Base-by-base conservation (phyloP, 2,113 vertebrate species). In the Sinocyclocheilus rhinocerous region DNA sequence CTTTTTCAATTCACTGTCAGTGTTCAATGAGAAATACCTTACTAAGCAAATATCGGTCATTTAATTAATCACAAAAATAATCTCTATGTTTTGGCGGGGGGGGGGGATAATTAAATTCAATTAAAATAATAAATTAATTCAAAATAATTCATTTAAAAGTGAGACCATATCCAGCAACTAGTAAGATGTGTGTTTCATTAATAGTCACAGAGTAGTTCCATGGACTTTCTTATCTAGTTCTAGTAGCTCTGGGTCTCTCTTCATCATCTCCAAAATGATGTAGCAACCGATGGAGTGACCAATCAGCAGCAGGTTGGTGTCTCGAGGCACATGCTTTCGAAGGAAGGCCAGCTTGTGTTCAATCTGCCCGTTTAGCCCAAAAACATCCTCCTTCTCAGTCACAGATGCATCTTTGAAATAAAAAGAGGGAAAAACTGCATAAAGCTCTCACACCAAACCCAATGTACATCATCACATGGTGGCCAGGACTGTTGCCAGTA, bases 211-310 rank as follows among this genome's bases (percentile, higher is more conserved):
- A 24, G 13, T 42, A 63, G 18, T 42, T 80, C 8, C 42, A 61
- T 42, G 10, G 20, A 24, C 75, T 20, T 78, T 52, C 24, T 36
- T 4, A 22, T 20, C 50, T 26, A 81, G 11, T 45, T 16, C n/a
- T n/a, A n/a, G n/a, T 59, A 97, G 95, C 67, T 96, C 94, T 22
- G 96, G 96, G 6, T 95, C 92, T 78, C 91, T 92, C 87, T 96
- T 97, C 96, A 99, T 94, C 92, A 99, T 95, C 86, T 98, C 95
- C 88, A 99, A 94, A 76, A 95, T 94, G 59, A 99, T 93, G 89
- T 99, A 97, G 91, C 96, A 96, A 81, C 98, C 98, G 18, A 99
- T 95, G 18, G 98, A 99, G 93, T 99, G 97, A 84, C 97, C 97
- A 59, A 98, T 93, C 85, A 99, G 88, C 26, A 99, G 92, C 84